phyloP scores from a whole-genome alignment of 2,113 vertebrate species.

The Polypterus bichir region DNA sequence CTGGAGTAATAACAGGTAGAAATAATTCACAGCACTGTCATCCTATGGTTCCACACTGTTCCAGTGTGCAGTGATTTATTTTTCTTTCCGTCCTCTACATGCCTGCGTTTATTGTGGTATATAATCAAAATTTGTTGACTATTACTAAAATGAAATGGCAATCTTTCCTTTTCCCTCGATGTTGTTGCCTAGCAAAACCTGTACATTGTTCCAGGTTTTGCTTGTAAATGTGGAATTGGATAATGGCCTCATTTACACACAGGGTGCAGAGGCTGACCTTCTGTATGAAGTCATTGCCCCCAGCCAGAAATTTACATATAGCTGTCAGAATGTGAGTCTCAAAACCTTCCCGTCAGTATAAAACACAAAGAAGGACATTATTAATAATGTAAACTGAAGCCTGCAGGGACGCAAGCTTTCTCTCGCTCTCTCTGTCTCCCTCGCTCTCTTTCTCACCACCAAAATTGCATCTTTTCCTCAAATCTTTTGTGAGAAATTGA shows the following conservation, averaged over 20 bases:
- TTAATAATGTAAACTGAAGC: slow-evolving; percentile 49
- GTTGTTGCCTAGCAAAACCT: slow-evolving; percentile 13
- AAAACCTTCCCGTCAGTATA: slow-evolving; percentile 26
- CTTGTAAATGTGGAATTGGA: slow-evolving; percentile 53
- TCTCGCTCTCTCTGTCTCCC: slow-evolving; percentile 7
- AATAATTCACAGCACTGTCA: too few relatives aligned
- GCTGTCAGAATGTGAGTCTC: slow-evolving; percentile 43
- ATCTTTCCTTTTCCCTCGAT: not conserved
- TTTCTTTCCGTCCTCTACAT: too few relatives aligned
- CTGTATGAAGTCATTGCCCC: slow-evolving; percentile 56
- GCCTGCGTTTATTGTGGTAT: too few relatives aligned
- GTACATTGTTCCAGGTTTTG: slow-evolving; percentile 14
- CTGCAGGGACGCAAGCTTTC: slow-evolving; percentile 34
- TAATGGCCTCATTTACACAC: slow-evolving; percentile 56
- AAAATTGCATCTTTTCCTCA: slow-evolving; percentile 9
- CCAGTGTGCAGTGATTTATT: too few relatives aligned
- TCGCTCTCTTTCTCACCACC: slow-evolving; percentile 4
- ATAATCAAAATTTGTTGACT: too few relatives aligned
- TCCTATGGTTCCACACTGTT: too few relatives aligned
- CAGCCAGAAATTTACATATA: slow-evolving; percentile 61
- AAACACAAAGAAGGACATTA: slow-evolving; percentile 43
- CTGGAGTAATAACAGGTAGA: too few relatives aligned
- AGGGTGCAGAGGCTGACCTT: slow-evolving; percentile 55
- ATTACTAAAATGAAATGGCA: too few relatives aligned
- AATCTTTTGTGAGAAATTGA: not conserved